Conservation (phyloP, 2,888 invertebrate genomes). For the Hipparchia sbordonii region DNA sequence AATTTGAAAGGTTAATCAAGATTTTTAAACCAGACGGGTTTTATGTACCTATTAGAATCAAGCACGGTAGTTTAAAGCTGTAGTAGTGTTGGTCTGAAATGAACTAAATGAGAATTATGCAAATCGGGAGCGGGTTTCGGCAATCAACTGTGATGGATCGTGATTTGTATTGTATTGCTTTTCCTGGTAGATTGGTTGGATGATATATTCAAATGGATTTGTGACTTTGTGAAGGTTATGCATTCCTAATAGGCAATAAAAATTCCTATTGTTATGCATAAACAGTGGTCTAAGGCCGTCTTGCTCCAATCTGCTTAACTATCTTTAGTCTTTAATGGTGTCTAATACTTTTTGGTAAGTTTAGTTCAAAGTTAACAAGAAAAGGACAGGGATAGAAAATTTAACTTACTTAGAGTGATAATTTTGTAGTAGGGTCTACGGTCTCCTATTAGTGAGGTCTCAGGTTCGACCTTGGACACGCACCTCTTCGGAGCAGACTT, state of each 20-base stretch:
- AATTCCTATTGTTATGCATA: neutral
- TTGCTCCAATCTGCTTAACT: too few species aligned
- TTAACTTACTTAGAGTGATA: too few species aligned
- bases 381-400: too few species aligned
- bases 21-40: conserved; percentile 41
- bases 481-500: too few species aligned
- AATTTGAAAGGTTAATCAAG: conserved; percentile 42
- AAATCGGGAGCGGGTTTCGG: conserved; percentile 47
- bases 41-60: conserved; percentile 40
- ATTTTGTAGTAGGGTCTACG: too few species aligned
- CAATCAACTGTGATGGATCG: conserved; percentile 56
- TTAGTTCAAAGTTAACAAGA: too few species aligned
- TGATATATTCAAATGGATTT: conserved; percentile 19
- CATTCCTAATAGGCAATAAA: conserved; percentile 7
- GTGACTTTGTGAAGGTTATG: conserved; percentile 18
- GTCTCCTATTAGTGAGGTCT: too few species aligned
- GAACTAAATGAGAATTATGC: conserved; percentile 48
- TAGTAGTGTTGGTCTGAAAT: conserved; percentile 34
- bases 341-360: too few species aligned
- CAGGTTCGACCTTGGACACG: too few species aligned
- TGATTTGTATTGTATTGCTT: conserved; percentile 33
- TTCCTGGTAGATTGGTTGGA: conserved; percentile 15
- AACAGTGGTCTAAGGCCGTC: too few species aligned
- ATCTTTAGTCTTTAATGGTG: too few species aligned
- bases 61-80: conserved; percentile 36